Conservation (phyloP, 2,113 vertebrate genomes). For the Nycticorax nycticorax region DNA sequence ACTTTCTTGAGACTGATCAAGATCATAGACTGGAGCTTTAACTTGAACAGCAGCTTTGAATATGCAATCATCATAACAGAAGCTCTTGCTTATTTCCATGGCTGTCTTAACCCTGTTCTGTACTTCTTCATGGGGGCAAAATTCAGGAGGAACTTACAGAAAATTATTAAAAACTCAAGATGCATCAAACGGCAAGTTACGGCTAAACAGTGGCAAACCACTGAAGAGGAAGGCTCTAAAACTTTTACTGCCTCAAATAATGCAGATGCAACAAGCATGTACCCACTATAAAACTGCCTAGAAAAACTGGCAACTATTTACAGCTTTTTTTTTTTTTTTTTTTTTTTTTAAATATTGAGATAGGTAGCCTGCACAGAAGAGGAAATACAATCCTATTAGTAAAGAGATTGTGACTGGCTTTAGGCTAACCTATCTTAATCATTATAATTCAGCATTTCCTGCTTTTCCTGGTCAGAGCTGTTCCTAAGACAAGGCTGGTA, state of each 20-base stretch:
- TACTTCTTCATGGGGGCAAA: constrained; percentile 72
- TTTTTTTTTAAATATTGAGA: neutral
- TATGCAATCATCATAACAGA: constrained; percentile 40
- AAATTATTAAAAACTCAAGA: constrained; percentile 51
- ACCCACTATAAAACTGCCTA: neutral
- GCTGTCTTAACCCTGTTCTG: constrained; percentile 72
- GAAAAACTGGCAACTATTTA: neutral
- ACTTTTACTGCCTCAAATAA: constrained; percentile 32
- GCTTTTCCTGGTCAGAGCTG: neutral
- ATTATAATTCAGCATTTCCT: neutral
- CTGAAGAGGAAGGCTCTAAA: constrained; percentile 50
- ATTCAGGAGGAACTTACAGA: constrained; percentile 69
- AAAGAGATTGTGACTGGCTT: neutral
- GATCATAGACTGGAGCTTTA: neutral
- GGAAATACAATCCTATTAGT: neutral
- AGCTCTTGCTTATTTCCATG: constrained; percentile 67
- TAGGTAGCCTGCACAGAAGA: neutral
- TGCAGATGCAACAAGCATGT: constrained; percentile 37
- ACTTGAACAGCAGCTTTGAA: neutral
- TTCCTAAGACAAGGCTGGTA: neutral
- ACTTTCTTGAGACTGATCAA: constrained; percentile 48
- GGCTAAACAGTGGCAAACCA: neutral
- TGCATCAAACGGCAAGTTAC: neutral
- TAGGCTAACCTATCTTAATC: neutral
- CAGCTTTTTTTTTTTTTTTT: neutral